A percentile compares a stretch with the other conserved stretches of the same genome.
Evolutionary conservation across 2,888 invertebrate genomes (phyloP).

Genomic region (Lobophora halterata): DNA sequence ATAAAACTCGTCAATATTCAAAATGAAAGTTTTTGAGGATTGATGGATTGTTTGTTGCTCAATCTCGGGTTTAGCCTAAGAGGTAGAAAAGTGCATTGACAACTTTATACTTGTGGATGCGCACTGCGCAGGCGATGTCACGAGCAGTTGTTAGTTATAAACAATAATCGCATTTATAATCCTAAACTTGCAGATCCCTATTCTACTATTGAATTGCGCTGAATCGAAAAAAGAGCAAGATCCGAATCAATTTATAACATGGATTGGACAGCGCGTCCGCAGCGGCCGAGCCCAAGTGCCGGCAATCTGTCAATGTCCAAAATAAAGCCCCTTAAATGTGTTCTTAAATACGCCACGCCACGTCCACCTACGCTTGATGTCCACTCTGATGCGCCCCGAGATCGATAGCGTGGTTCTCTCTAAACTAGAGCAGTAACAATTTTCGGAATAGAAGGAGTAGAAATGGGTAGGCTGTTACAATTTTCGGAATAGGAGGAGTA

Average conservation of each 20-base stretch:
- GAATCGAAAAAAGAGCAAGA: constrained; percentile 29
- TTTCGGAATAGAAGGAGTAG: too few relatives aligned
- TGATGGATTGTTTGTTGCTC: too few relatives aligned
- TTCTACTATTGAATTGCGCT: constrained; percentile 24
- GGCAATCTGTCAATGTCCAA: constrained; percentile 69
- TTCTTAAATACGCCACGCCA: constrained; percentile 60
- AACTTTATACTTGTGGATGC: too few relatives aligned
- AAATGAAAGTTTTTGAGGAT: too few relatives aligned
- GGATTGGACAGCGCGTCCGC: constrained; percentile 48
- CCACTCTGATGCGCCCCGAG: constrained; percentile 49
- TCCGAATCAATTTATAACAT: constrained; percentile 54
- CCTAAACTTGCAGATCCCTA: constrained; percentile 7
- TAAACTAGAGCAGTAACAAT: constrained; percentile 21
- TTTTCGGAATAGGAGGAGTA: too few relatives aligned
- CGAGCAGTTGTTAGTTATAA: too few relatives aligned
- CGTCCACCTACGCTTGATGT: constrained; percentile 43
- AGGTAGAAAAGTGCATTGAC: too few relatives aligned
- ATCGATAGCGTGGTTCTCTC: constrained; percentile 50
- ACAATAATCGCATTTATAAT: constrained; percentile 14
- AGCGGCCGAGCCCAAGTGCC: constrained; percentile 45
- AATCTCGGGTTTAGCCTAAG: too few relatives aligned
- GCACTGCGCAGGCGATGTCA: too few relatives aligned
- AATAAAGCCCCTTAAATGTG: constrained; percentile 68
- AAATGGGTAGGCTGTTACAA: too few relatives aligned
- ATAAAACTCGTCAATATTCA: too few relatives aligned